phyloP scores from a whole-genome alignment of 2,113 vertebrate species.

The Pardalotus punctatus region DNA sequence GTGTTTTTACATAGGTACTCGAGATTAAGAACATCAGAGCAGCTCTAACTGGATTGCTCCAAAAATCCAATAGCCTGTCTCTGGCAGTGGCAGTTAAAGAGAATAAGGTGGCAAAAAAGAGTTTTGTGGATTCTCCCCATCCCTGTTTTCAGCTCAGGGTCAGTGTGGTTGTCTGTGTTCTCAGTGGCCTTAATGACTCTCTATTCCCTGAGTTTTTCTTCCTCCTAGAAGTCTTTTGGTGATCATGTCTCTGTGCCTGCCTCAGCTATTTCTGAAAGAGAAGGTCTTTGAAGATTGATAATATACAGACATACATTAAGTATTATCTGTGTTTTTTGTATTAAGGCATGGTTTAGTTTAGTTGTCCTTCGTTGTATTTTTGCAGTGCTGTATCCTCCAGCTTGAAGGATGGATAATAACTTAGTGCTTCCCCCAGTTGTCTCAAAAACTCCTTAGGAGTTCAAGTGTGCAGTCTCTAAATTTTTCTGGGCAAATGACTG shows the following conservation, averaged over 20 bases:
- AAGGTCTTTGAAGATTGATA: background rate
- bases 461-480: background rate
- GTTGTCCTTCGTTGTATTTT: background rate
- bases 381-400: background rate
- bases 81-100: background rate
- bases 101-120: rapidly evolving
- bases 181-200: background rate
- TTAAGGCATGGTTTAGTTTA: background rate
- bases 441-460: background rate
- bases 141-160: background rate
- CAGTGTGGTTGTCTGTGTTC: background rate
- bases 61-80: background rate
- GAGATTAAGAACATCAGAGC: background rate
- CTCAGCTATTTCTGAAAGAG: background rate
- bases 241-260: background rate
- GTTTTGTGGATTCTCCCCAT: background rate
- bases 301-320: background rate
- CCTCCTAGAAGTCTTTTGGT: background rate
- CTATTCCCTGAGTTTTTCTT: background rate
- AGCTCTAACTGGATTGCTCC: background rate
- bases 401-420: background rate
- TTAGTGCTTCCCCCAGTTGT: background rate
- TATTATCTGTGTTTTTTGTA: background rate
- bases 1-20: background rate
- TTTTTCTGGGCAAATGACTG: background rate